Conservation (phyloP, 2,797 vertebrate species). For the Channallabes apus region DNA sequence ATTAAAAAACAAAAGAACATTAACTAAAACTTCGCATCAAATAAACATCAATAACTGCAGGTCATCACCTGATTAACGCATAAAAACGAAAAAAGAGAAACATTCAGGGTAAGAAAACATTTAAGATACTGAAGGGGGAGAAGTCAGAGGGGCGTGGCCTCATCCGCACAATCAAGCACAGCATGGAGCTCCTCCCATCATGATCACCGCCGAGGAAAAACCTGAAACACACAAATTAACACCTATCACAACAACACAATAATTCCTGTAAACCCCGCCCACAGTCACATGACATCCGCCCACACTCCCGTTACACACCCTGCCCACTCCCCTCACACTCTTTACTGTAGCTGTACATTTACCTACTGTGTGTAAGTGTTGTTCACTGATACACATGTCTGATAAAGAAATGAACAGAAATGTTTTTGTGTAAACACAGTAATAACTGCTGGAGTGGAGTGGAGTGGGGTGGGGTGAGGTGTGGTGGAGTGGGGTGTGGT, state of each 20-base stretch:
- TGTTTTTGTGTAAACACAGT: no score
- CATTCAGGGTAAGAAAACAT: constrained; percentile 7
- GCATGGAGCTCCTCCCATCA: background rate
- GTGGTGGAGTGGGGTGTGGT: no score
- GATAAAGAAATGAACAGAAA: no score
- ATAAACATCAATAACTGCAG: constrained; percentile 8
- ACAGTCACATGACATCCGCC: background rate
- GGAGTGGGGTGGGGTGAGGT: no score
- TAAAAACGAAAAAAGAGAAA: constrained; percentile 21
- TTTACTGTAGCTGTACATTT: no score
- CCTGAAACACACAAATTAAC: background rate
- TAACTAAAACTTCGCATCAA: constrained; percentile 3
- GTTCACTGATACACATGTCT: no score
- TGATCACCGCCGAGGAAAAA: background rate
- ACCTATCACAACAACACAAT: background rate
- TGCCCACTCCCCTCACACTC: background rate
- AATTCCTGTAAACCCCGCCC: background rate
- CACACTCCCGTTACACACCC: background rate
- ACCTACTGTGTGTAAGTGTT: no score
- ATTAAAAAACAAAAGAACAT: constrained; percentile 12
- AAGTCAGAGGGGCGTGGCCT: background rate
- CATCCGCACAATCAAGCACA: background rate
- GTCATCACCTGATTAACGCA: constrained; percentile 1
- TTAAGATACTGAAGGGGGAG: constrained; percentile 1
- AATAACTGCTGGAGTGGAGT: no score